A percentile compares a stretch with the other conserved stretches of the same genome.
These are phyloP conservation scores for Palythoa grandis DNA, from an alignment of 92 coral and sea anemone species.

Conservation along the genomic window DNA sequence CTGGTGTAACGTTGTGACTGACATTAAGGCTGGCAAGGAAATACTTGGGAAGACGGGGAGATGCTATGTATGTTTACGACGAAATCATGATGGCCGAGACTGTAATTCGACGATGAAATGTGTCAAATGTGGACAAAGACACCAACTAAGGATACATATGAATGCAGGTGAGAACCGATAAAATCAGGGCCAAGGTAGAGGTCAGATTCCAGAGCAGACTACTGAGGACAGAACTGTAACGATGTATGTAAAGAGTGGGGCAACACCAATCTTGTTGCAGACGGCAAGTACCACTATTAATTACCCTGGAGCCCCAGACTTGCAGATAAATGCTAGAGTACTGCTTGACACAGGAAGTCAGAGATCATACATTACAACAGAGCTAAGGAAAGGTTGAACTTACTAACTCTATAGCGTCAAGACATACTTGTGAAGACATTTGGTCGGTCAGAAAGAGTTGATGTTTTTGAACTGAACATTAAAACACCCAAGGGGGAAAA, in stretches of 20 bases:
- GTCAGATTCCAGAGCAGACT: neutral
- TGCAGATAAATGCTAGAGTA: neutral
- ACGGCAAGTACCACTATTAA: neutral
- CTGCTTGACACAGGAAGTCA: neutral
- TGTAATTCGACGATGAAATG: constrained; percentile 16
- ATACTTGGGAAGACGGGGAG: constrained; percentile 1
- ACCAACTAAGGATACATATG: neutral
- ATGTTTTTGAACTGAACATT: neutral
- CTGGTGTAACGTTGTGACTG: constrained; percentile 13
- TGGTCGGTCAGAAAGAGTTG: neutral
- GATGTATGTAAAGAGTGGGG: neutral
- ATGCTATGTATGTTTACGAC: neutral
- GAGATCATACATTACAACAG: neutral
- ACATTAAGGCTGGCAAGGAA: neutral
- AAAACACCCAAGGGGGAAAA: neutral
- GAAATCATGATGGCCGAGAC: neutral
- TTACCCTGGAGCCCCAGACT: neutral
- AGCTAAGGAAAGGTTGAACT: neutral
- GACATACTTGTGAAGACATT: neutral
- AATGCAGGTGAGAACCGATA: neutral
- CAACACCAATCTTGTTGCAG: neutral
- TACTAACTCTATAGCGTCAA: neutral
- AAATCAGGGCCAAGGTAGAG: neutral
- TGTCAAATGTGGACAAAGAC: constrained; percentile 33
- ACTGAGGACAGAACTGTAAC: neutral